Evolutionary conservation across 2,888 invertebrate species (phyloP), one percentile per base, ranked within the genome.

Genomic region (Plagodis pulveraria): DNA sequence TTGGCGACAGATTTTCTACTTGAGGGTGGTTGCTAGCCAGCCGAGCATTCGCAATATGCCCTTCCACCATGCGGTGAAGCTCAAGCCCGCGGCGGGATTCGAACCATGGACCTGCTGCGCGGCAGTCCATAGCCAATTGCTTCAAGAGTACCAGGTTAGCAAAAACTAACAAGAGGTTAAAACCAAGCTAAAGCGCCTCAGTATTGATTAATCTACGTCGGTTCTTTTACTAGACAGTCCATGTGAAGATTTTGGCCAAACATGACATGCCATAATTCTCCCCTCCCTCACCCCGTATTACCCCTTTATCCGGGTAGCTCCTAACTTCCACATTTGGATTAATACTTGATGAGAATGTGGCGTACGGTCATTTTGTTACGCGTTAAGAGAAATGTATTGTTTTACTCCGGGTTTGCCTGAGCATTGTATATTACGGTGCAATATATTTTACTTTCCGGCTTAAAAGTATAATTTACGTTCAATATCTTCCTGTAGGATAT

Each of bases 301-400:
- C 51, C 55, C 54, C 51, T 56, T 56, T 42, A 54, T 49, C 51
- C 54, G 51, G 56, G 41, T 35, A 42, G 46, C 54, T 38, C 41
- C 50, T 52, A 60, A 56, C 55, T 50, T 55, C 58, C 56, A 56
- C 60, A 51, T 60, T 60, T 48, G 41, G 44, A 52, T 60, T 38
- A 43, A 60, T 60, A 60, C 52, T 56, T 48, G 35, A 60, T 52
- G 60, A 55, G 55, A 51, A 48, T 60, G 56, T 51, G 60, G 60
- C 51, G 48, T 50, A 48, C 60, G 55, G 51, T 56, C 60, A 60
- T 60, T 60, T 60, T 45, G 58, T 54, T 58, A 54, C 53, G 11
- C 34, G 41, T 10, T 50, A 53, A 58, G 54, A 46, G 54, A 11
- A 40, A 58, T 35, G 33, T 53, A 49, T 5, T 49, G 36, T 42